Evolutionary conservation across 1,140 invertebrate species (phyloP).

Genomic region (Coboldia fuscipes): DNA sequence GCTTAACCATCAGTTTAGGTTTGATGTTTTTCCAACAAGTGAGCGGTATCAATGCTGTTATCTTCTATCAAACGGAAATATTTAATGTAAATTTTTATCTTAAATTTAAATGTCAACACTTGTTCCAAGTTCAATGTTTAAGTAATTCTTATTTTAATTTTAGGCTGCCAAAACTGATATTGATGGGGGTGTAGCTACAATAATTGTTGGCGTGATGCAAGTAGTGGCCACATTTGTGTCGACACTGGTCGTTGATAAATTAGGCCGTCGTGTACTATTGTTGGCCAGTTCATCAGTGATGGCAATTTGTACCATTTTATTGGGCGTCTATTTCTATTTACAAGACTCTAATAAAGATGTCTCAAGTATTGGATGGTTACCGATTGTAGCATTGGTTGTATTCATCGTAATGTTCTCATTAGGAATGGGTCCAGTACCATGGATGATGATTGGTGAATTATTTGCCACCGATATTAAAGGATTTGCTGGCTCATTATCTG

Average conservation of each 20-base stretch:
- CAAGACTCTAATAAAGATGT: constrained; percentile 23
- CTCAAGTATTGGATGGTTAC: constrained; percentile 38
- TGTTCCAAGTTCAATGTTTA: no score
- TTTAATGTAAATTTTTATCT: no score
- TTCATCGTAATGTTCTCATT: constrained; percentile 60
- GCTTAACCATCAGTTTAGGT: constrained; percentile 45
- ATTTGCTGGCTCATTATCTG: constrained; percentile 46
- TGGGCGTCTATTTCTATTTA: constrained; percentile 42
- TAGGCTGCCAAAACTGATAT: constrained; percentile 32
- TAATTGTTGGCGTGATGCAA: constrained; percentile 59
- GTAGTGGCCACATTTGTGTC: constrained; percentile 46
- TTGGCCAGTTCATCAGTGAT: constrained; percentile 36
- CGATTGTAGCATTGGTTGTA: constrained; percentile 42
- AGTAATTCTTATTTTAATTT: no score
- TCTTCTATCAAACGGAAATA: constrained; percentile 57
- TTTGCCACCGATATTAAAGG: constrained; percentile 55
- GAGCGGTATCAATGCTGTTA: constrained; percentile 66
- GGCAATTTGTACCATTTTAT: constrained; percentile 31
- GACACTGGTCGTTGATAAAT: constrained; percentile 49
- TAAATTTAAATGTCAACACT: no score
- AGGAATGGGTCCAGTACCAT: constrained; percentile 58
- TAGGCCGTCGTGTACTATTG: constrained; percentile 49
- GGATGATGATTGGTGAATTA: constrained; percentile 56
- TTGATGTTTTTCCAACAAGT: constrained; percentile 75
- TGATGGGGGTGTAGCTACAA: constrained; percentile 30